Conservation (phyloP, 2,113 vertebrate genomes). For the Nyctereutes procyonoides region DNA sequence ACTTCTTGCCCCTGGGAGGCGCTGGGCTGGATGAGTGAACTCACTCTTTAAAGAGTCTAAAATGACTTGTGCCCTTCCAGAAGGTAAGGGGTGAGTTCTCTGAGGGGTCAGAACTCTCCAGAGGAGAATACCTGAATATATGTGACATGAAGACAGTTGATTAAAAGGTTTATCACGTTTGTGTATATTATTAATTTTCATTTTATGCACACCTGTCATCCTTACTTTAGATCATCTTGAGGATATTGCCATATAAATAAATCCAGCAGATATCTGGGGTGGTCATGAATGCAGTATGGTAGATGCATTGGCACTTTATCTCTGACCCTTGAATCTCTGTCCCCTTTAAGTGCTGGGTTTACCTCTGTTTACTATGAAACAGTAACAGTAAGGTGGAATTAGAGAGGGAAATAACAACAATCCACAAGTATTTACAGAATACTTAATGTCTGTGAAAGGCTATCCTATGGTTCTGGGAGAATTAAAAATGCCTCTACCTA, state of each 20-base stretch:
- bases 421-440: neutral
- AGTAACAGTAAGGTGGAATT: neutral
- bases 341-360: neutral
- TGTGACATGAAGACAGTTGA: neutral
- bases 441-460: no score
- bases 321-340: no score
- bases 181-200: neutral
- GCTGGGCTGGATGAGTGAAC: neutral
- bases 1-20: neutral
- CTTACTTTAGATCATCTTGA: neutral
- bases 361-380: neutral
- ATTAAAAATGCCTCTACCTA: neutral
- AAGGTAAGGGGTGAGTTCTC: neutral
- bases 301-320: neutral
- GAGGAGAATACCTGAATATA: neutral
- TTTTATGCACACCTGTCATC: neutral
- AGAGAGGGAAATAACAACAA: neutral
- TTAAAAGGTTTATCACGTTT: neutral
- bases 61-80: neutral
- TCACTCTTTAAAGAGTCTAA: neutral
- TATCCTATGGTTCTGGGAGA: neutral
- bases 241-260: accelerated
- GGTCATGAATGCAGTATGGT: neutral
- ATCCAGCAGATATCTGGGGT: neutral
- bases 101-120: neutral